Percentiles rank a stretch among this genome's conserved stretches.
phyloP scores from a whole-genome alignment of 2,113 vertebrate genomes.

The Petromus typicus region DNA sequence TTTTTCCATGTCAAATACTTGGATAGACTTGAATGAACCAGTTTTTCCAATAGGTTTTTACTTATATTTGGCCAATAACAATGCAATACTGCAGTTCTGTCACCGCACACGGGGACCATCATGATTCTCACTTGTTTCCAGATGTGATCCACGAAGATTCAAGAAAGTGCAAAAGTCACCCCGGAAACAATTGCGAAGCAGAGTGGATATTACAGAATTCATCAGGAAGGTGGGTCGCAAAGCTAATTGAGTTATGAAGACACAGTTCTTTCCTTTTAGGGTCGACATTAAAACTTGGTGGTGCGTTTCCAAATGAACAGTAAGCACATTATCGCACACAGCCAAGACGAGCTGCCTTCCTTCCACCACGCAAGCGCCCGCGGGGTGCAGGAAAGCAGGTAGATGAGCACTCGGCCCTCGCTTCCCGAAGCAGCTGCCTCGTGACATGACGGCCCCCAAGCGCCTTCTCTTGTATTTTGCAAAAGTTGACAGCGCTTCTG shows the following conservation, averaged over 20 bases:
- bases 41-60: neutral
- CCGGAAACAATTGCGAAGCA: conserved; percentile 40
- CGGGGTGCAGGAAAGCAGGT: neutral
- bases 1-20: neutral
- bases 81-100: neutral
- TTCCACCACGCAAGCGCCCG: neutral
- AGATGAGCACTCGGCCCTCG: neutral
- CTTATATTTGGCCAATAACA: neutral
- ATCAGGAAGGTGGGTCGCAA: conserved; percentile 41
- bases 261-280: conserved; percentile 30
- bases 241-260: conserved; percentile 19
- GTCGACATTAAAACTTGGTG: neutral
- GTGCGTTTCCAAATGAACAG: neutral
- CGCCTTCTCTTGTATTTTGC: neutral
- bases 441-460: neutral
- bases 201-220: neutral
- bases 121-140: conserved; percentile 29
- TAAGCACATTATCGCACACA: neutral
- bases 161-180: conserved; percentile 1
- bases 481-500: neutral
- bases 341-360: conserved; percentile 12
- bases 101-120: neutral
- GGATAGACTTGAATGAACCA: neutral
- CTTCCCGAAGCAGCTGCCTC: neutral
- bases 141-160: neutral